A percentile compares a stretch with the other conserved stretches of the same genome.
phyloP scores from a whole-genome alignment of 2,888 invertebrate genomes.

The Alsophila aescularia region DNA sequence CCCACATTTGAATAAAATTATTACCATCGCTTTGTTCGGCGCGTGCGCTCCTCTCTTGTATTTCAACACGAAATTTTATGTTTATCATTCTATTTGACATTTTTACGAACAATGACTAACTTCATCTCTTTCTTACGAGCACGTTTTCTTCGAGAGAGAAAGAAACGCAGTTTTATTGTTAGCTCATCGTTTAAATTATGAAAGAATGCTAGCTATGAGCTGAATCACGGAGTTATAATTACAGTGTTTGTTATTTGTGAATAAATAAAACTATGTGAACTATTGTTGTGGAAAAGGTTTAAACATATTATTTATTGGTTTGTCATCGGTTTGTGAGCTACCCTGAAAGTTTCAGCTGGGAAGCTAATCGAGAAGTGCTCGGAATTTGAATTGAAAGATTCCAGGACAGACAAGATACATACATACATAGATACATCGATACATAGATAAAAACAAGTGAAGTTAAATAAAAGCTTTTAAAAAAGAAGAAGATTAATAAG shows the following conservation, averaged over 20 bases:
- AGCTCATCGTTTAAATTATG: conserved; percentile 60
- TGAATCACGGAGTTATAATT: conserved; percentile 76
- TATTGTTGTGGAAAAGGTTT: background rate
- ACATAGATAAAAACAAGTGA: too few species aligned
- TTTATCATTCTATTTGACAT: conserved; percentile 83
- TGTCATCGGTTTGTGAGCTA: too few species aligned
- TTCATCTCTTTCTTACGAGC: conserved; percentile 57
- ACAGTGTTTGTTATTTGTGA: conserved; percentile 50
- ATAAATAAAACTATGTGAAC: conserved; percentile 8
- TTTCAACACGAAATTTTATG: conserved; percentile 80
- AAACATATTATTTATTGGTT: too few species aligned
- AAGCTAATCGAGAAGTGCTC: too few species aligned
- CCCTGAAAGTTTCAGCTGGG: too few species aligned
- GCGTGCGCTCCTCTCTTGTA: conserved; percentile 63
- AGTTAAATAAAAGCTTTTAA: too few species aligned
- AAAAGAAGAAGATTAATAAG: too few species aligned
- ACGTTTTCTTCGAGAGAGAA: conserved; percentile 47
- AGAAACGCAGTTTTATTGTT: conserved; percentile 65
- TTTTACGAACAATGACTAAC: conserved; percentile 75
- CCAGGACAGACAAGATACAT: too few species aligned
- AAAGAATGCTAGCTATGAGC: conserved; percentile 69
- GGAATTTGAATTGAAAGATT: too few species aligned
- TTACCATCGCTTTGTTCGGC: conserved; percentile 63
- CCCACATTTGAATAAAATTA: conserved; percentile 72
- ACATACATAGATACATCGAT: too few species aligned